Base-by-base conservation (phyloP, 2,113 vertebrate species). In the Esox niger region DNA sequence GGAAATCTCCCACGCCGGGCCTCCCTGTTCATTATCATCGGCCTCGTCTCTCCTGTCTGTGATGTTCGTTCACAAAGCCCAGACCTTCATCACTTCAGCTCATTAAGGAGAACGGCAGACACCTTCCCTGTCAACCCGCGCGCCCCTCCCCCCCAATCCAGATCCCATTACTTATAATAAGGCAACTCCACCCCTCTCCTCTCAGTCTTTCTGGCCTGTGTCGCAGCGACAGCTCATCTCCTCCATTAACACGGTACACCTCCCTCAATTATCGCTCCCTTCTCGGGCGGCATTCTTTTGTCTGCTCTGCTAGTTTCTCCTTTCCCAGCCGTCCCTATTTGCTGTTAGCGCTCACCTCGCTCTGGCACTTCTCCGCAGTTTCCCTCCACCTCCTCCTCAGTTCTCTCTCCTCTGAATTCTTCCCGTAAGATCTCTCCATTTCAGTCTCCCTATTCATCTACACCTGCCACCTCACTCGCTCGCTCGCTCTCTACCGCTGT, bases 11-110 rank as follows among this genome's bases (percentile, higher is more conserved):
- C 35, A 49, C 35, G 35, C 35, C 31, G 38, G 30, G 35, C 61
- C 61, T 62, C 61, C 23, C 30, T 33, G 35, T 11, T 68, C 68
- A 64, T 73, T n/a, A n/a, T n/a, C 43, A 38, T 6, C 60, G 57
- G 6, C 59, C 46, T 7, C 17, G 27, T 52, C 23, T 29, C 27
- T 1, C 27, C 54, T 63, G 52, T 26, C 21, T 62, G 25, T 62
- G 11, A 26, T 62, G 21, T 23, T 9, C 33, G 35, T 56, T 9
- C 21, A 57, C 27, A 6, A 25, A 57, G 58, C 49, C 6, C 38
- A 66, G 38, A 49, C 61, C 74, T 71, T 64, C 71, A 68, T 70
- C 69, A 35, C 55, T 69, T 60, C 5, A 46, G 49, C 72, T 82
- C 83, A 77, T 70, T 81, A 80, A 64, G 13, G 17, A 54, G 27